These are phyloP conservation scores for Heliconius ismenius DNA, from an alignment of 2,888 invertebrate genomes.

Conservation along the genomic window DNA sequence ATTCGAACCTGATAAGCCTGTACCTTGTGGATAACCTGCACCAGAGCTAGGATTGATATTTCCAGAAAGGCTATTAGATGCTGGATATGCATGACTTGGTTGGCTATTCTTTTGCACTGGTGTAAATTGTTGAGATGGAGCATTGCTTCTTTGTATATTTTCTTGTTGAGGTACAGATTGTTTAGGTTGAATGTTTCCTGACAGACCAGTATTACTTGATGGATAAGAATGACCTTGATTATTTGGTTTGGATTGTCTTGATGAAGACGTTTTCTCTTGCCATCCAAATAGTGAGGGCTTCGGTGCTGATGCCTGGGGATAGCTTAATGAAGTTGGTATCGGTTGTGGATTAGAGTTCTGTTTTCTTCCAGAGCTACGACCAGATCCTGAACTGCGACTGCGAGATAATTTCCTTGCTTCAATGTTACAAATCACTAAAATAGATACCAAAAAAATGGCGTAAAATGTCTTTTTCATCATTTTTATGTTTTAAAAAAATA, in stretches of 20 bases:
- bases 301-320: slow-evolving; percentile 60
- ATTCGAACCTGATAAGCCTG: slow-evolving; percentile 52
- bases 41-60: slow-evolving; percentile 55
- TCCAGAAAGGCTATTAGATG: slow-evolving; percentile 68
- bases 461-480: slow-evolving; percentile 40
- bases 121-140: slow-evolving; percentile 53
- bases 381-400: slow-evolving; percentile 67
- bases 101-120: slow-evolving; percentile 41
- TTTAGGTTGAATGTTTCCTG: slow-evolving; percentile 61
- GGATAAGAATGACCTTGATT: slow-evolving; percentile 68
- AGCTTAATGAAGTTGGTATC: slow-evolving; percentile 69
- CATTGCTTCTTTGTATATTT: slow-evolving; percentile 63
- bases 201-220: slow-evolving; percentile 66
- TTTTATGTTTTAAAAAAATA: slow-evolving; percentile 6
- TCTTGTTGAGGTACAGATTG: slow-evolving; percentile 62
- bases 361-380: slow-evolving; percentile 63
- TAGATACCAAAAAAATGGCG: slow-evolving; percentile 40
- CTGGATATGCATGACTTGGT: slow-evolving; percentile 63
- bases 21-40: slow-evolving; percentile 53
- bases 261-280: slow-evolving; percentile 64
- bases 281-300: slow-evolving; percentile 69
- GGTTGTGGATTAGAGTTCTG: slow-evolving; percentile 65
- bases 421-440: slow-evolving; percentile 49
- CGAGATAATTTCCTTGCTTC: slow-evolving; percentile 65
- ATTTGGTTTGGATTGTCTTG: slow-evolving; percentile 58